Evolutionary conservation across 2,113 vertebrate species (phyloP).

Genomic region (Nesoenas mayeri): DNA sequence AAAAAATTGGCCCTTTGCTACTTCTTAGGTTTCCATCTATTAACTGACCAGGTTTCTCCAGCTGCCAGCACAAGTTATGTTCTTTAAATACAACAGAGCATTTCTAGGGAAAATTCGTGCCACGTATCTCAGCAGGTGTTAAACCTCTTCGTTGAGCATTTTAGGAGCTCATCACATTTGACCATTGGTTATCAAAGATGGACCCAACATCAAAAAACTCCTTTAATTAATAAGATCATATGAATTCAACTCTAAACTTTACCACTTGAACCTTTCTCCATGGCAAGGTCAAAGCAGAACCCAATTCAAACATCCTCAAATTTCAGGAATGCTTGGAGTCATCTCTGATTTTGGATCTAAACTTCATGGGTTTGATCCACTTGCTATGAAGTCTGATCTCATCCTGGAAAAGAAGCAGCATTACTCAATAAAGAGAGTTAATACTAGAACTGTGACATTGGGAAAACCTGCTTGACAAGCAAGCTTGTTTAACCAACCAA

Average conservation of each 20-base stretch:
- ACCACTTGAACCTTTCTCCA: neutral
- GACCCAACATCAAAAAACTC: neutral
- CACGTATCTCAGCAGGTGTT: neutral
- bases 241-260: neutral
- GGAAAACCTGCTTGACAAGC: constrained; percentile 61
- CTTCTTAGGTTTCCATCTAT: constrained; percentile 47
- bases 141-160: neutral
- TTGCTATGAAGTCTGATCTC: constrained; percentile 61
- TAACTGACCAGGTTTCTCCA: constrained; percentile 44
- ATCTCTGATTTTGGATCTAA: constrained; percentile 4
- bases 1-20: neutral
- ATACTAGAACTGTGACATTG: constrained; percentile 46
- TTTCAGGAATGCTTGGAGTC: constrained; percentile 26
- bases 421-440: constrained; percentile 52
- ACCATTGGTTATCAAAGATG: neutral
- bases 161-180: neutral
- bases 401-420: constrained; percentile 48
- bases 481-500: constrained; percentile 59
- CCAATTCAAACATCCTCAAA: constrained; percentile 11
- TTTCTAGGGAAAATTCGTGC: neutral
- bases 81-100: neutral
- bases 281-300: neutral
- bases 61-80: neutral
- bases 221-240: neutral
- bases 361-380: constrained; percentile 46